These are phyloP conservation scores for Drosophila pruinosa DNA, from an alignment of 1,140 invertebrate species.

Conservation along the genomic window DNA sequence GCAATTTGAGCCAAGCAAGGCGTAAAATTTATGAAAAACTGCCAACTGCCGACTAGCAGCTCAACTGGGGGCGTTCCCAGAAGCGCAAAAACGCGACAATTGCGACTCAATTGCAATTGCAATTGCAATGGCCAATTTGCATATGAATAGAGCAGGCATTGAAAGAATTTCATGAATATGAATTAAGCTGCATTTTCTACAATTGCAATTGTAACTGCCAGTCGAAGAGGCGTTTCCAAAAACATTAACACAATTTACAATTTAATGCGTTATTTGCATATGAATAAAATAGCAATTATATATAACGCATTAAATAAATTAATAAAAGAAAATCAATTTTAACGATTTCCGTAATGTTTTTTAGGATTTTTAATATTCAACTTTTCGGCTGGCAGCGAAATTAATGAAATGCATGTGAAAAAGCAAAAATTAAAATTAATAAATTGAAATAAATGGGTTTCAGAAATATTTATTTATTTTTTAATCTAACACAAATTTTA, in stretches of 20 bases:
- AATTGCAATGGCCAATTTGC: no score
- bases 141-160: background rate
- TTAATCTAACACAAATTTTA: no score
- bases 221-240: background rate
- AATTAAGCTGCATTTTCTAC: background rate
- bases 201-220: background rate
- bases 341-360: no score
- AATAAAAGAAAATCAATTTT: background rate
- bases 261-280: background rate
- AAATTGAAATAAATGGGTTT: no score
- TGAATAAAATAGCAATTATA: background rate
- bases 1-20: slow-evolving; percentile 25
- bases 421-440: no score
- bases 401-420: no score
- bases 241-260: background rate
- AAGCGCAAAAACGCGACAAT: background rate
- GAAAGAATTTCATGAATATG: background rate
- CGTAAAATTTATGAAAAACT: slow-evolving; percentile 19
- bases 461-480: no score
- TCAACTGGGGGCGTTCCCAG: background rate
- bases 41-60: background rate
- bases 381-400: no score
- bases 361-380: no score
- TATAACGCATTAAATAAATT: background rate
- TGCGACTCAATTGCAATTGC: background rate